Evolutionary conservation across 2,888 invertebrate genomes (phyloP), one percentile per base, ranked within the genome.

Genomic region (Achlya flavicornis): DNA sequence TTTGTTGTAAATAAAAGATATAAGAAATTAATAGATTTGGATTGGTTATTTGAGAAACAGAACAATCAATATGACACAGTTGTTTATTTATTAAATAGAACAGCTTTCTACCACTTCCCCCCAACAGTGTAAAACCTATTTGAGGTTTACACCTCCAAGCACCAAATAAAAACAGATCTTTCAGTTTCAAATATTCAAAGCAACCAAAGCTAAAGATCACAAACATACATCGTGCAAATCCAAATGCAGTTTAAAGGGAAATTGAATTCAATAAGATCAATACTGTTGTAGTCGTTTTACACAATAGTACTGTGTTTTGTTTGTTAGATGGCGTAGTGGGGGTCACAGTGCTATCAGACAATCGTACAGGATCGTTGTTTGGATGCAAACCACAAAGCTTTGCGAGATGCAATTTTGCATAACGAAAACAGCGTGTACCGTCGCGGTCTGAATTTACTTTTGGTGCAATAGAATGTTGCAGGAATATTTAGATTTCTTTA

Each of bases 291-390:
- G 41, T 38, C 11, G 10, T 14, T 60, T 60, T 60, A 60, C 19
- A 53, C 53, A 41, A 60, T 60, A 11, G 43, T 60, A 41, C 41
- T 62, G 72, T 72, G 80, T 79, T 83, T 77, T 77, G 77, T 79
- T 78, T 74, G 76, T 69, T 79, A 81, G 76, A 81, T 79, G 78
- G 81, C 76, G 80, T 74, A 71, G 73, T 74, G 67, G 75, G 72
- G 88, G 88, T 89, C 87, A 87, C 60, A 78, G 80, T 80, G 87
- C 78, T 87, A 89, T 87, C 87, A 70, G 66, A 68, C 72, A 78
- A 86, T 87, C 86, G 80, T 69, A 83, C 80, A 78, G 80, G 84
- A 83, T 82, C 80, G 79, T 72, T 81, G 75, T 74, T 71, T 72
- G 68, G 73, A 76, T 76, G 16, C 79, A 73, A 75, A 74, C 76